Evolutionary conservation across 2,113 vertebrate genomes (phyloP).

Genomic region (Mirounga angustirostris): DNA sequence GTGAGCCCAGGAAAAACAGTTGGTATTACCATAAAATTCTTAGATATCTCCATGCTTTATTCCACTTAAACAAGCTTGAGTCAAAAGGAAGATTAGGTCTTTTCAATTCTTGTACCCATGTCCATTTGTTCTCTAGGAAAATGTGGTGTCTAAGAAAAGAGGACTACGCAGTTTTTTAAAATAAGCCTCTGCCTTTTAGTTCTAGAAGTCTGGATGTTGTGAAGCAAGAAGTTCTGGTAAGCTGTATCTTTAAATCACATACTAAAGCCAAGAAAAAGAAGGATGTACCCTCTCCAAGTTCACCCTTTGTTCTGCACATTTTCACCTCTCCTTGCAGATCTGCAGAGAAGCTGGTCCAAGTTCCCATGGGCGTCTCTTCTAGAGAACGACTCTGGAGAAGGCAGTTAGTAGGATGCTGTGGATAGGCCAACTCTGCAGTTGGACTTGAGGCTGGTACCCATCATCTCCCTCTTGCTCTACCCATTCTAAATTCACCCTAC

Average conservation of each 20-base stretch:
- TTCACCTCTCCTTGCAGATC: background rate
- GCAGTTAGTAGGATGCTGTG: background rate
- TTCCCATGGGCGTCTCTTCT: background rate
- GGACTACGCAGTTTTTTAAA: background rate
- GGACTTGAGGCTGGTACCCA: background rate
- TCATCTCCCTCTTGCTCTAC: background rate
- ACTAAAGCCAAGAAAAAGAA: background rate
- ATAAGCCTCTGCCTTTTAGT: background rate
- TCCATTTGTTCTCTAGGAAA: background rate
- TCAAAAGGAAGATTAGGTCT: background rate
- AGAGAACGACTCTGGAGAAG: background rate
- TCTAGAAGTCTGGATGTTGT: background rate
- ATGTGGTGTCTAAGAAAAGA: background rate
- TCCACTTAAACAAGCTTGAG: background rate
- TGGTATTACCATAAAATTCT: background rate
- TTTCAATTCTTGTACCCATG: background rate
- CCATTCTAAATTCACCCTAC: background rate
- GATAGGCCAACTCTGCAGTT: no score
- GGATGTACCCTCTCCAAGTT: fast-evolving
- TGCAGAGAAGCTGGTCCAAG: background rate
- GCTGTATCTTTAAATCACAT: background rate
- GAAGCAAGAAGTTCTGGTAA: background rate
- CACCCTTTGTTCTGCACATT: background rate
- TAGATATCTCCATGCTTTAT: background rate
- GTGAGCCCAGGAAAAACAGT: background rate